Evolutionary conservation across 2,113 vertebrate species (phyloP), one percentile per base, ranked within the genome.

Genomic region (Lamprotornis superbus): DNA sequence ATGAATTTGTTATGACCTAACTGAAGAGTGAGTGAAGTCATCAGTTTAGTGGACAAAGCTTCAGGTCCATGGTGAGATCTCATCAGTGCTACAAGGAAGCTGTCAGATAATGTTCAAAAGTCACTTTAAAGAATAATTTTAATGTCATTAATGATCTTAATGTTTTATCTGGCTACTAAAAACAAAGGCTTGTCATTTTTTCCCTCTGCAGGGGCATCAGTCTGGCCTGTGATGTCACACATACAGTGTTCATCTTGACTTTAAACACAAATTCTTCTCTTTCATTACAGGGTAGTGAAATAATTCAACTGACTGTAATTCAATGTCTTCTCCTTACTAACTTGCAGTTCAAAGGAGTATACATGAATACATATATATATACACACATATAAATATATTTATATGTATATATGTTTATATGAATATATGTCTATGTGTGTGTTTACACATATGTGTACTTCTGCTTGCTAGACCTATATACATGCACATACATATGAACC

Each of bases 391-490:
- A 39, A 39, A 39, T 15, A 18, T 12, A 35, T 3, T 27, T 17
- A 11, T 9, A 3, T 16, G 0, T 76, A 42, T 42, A 15, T 42
- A 42, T 42, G 15, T 42, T 40, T 42, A 40, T 40, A 40, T 40
- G 40, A 40, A 33, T 16, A 11, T 9, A 3, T 16, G 1, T 64
- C 0, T 76, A 1, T 76, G 15, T 59, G 11, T 63, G 9, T 70
- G 13, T 46, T 50, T 57, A 27, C 5, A 56, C 3, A 12, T 25
- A 12, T 28, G 15, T 81, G n/a, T 59, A 60, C 9, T 89, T 22
- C 76, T 67, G 12, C 84, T 83, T 89, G 44, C 53, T 87, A n/a
- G 23, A 37, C 25, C 64, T 35, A 40, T 18, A 25, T 23, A 37
- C 2, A 5, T 28, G 15, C 9, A 61, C 19, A 46, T 40, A 28